Base-by-base conservation (phyloP, 2,888 invertebrate species). In the Hartigia nigra region DNA sequence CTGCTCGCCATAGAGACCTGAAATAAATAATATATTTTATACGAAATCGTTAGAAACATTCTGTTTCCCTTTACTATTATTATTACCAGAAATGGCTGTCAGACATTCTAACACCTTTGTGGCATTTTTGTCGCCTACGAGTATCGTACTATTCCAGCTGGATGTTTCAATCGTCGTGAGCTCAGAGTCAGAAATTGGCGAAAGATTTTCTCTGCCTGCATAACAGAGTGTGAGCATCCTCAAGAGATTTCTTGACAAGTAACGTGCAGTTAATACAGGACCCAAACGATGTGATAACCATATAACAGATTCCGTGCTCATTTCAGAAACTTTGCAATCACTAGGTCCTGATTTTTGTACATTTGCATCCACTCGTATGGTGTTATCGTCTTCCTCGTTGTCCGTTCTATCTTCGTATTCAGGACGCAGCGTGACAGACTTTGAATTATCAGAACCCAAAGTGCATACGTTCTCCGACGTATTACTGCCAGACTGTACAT, bases 161-260 rank as follows among this genome's bases (percentile, higher is more conserved):
- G 93, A 87, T 94, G 94, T 81, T 93, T 93, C 83, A 91, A 12
- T 90, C 91, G 31, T 86, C 76, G 0, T 91, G 0, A 91, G 89
- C 1, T 93, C 93, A 31, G 85, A 84, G 36, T 84, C 85, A 1
- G 83, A 77, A 81, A 92, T 90, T 0, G 93, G 92, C 72, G 93
- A 91, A 37, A 97, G 92, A 90, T 96, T 96, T 82, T 97, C 96
- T 87, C 94, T 95, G 0, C 97, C 97, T 34, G 97, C 95, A 90
- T 98, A 99, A 91, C 99, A 99, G 4, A 99, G 92, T 0, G 98
- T 97, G 77, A 99, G 92, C 97, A 99, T 98, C 88, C 98, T 95
- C 14, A 99, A 93, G 83, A 99, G 93, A 93, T 98, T 98, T 80
- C 97, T 94, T 0, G 98, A 97, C 37, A 99, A 93, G 92, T 97